Evolutionary conservation across 2,797 vertebrate species (phyloP), one percentile per base, ranked within the genome.

Genomic region (Bradypus variegatus): DNA sequence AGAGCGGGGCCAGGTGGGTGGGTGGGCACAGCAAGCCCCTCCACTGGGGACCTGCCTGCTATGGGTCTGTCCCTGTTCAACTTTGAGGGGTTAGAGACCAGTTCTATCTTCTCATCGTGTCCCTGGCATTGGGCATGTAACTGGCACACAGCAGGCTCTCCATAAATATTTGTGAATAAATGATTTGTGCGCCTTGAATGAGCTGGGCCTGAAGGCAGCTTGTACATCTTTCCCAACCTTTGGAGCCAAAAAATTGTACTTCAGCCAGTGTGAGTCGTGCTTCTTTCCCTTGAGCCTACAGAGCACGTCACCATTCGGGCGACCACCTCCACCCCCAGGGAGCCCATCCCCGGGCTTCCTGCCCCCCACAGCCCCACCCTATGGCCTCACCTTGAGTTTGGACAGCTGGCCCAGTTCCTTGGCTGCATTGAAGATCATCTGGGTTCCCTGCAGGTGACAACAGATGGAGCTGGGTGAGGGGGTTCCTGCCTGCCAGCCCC

Each of bases 381-480:
- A 48, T 21, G 77, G 14, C 60, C 92, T 92, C 97, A 99, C 99
- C 99, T 99, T 99, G 75, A 99, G 97, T 95, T 99, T 99, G 95
- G 99, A 99, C 92, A 99, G 98, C 96, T 99, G 99, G 36, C 99
- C 99, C 95, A 99, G 97, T 95, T 99, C 99, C 97, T 99, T 99
- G 96, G 99, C 99, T 1, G 99, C 99, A 0, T 99, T 99, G 96
- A 99, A 99, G 96, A 99, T 99, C 97, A 99, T 99, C 97, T 99
- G 99, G 15, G 99, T 99, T 91, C 99, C 99, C 99, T 99, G 97
- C 55, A 82, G 95, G 88, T 64, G 95, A 92, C 25, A 94, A 86
- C 2, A 93, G 86, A 88, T 38, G 41, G 23, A 78, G 53, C 60
- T 2, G 1, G 3, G 27, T 95, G 75, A 95, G 70, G 19, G 82